Base-by-base conservation (phyloP, 2,797 vertebrate species). In the Crocodylus rhombifer region DNA sequence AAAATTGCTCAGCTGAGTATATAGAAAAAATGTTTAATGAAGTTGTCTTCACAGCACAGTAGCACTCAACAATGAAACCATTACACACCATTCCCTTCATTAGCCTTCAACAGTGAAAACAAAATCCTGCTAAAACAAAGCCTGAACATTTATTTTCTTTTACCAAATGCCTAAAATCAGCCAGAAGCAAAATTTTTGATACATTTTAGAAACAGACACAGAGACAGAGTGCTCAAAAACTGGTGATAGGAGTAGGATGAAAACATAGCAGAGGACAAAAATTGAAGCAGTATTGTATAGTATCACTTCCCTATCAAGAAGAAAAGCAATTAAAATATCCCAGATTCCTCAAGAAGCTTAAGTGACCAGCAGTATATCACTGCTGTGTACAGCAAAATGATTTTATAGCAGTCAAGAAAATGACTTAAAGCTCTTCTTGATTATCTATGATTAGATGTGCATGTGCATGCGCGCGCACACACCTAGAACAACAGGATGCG, bases 261-360 rank as follows among this genome's bases (percentile, higher is more conserved):
- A 2, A 80, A 18, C 0, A 15, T 0, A 67, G 83, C 4, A 0
- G 4, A 76, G 57, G 91, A 78, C 92, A 94, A 89, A 21, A 94
- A 94, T 86, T 84, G 80, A 94, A 82, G 91, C 76, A 8, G 56
- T 25, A 91, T 74, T 1, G 1, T 62, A 63, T 82, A 4, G 1
- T 13, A 23, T 56, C 95, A 80, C 16, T 78, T 91, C 89, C 91
- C 76, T 1, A 0, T 0, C 3, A 2, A 86, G 62, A 86, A 96
- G 91, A 88, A 96, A 93, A 33, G 82, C 30, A 87, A 36, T 77
- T 86, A 30, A 61, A 33, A 87, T 75, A 91, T 84, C 81, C 93
- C 82, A 89, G 17, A 82, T 76, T 56, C 14, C 79, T 62, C 91
- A 12, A 1, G 0, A 77, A 51, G 8, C 42, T 51, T 51, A 51